Percentiles rank a stretch among this genome's conserved stretches.
These are phyloP conservation scores for Cuniculus paca DNA, from an alignment of 2,797 vertebrate species.

Conservation along the genomic window DNA sequence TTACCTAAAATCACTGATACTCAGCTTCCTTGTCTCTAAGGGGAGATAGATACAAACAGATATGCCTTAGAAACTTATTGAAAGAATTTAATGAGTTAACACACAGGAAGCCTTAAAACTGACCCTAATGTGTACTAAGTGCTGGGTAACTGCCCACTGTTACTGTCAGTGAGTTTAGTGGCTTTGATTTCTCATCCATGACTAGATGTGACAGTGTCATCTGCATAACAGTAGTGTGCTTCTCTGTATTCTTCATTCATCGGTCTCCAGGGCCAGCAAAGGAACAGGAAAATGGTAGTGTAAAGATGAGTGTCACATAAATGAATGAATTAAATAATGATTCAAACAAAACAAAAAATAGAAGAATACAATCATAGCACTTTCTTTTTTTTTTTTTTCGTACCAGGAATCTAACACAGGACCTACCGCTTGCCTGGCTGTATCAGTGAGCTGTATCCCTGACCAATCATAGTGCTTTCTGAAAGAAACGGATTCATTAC, in stretches of 20 bases:
- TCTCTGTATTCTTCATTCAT: neutral
- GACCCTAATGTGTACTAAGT: neutral
- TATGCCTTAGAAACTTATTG: neutral
- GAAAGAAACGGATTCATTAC: neutral
- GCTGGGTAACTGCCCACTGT: neutral
- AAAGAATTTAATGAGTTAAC: neutral
- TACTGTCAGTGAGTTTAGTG: neutral
- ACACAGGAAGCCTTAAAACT: neutral
- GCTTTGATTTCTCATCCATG: neutral
- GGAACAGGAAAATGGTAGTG: neutral
- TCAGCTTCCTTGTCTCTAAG: neutral
- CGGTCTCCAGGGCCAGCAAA: neutral
- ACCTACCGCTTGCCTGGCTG: too few relatives aligned
- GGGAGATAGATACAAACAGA: neutral
- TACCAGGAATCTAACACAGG: too few relatives aligned
- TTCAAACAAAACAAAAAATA: neutral
- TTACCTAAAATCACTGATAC: neutral
- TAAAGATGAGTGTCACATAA: neutral
- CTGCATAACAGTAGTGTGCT: neutral
- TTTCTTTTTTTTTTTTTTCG: neutral
- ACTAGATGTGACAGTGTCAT: neutral
- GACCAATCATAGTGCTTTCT: neutral
- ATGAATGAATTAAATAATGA: neutral
- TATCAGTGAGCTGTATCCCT: too few relatives aligned
- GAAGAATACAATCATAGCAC: neutral